A percentile compares a stretch with the other conserved stretches of the same genome.
These are phyloP conservation scores for Lytechinus variegatus DNA, from an alignment of 35 echinoderm and acorn worm genomes.

Conservation along the genomic window DNA sequence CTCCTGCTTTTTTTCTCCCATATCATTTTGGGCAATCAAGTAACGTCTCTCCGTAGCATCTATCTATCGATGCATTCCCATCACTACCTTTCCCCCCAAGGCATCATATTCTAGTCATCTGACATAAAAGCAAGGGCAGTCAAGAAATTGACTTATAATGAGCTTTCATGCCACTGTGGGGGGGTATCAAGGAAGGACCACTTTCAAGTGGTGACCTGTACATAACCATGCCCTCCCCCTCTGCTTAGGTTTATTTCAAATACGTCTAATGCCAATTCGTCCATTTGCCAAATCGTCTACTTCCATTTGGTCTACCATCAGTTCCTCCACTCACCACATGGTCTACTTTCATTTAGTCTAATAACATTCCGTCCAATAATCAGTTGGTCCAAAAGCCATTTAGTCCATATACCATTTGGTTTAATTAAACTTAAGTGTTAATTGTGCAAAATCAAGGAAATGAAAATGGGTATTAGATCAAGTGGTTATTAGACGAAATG, in stretches of 20 bases:
- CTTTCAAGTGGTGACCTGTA: constrained; percentile 8
- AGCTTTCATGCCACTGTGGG: neutral
- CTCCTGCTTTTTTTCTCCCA: neutral
- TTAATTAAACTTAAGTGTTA: too few relatives aligned
- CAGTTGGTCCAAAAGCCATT: too few relatives aligned
- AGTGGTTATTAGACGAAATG: too few relatives aligned
- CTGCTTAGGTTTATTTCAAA: neutral
- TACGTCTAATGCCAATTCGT: too few relatives aligned
- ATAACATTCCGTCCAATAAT: too few relatives aligned
- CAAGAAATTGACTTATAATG: neutral
- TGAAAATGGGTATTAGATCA: too few relatives aligned
- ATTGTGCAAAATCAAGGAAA: too few relatives aligned
- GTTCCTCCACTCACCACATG: too few relatives aligned
- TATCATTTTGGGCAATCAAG: neutral
- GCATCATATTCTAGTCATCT: constrained; percentile 14
- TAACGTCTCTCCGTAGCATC: neutral
- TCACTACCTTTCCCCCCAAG: neutral
- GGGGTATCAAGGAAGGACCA: neutral
- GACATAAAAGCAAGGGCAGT: neutral
- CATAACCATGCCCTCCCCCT: neutral
- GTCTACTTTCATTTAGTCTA: too few relatives aligned
- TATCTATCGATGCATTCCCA: neutral
- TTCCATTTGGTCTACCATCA: too few relatives aligned
- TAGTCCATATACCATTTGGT: too few relatives aligned
- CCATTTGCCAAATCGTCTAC: too few relatives aligned